phyloP scores from a whole-genome alignment of 2,888 invertebrate species.

The Lepas anatifera region DNA sequence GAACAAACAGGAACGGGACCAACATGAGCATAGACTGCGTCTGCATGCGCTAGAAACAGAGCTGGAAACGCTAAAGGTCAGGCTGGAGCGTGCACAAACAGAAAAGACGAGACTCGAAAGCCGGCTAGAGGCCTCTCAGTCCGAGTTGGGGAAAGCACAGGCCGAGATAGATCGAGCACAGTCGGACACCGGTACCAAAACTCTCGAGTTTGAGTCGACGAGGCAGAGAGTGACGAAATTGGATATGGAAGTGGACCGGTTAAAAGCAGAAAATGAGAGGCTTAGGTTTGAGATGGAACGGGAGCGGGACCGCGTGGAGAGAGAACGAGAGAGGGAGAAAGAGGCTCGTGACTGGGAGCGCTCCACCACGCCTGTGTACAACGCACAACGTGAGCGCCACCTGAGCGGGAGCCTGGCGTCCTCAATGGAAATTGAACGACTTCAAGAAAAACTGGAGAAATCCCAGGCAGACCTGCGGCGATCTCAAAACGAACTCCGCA shows the following conservation, averaged over 20 bases:
- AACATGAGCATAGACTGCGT: slow-evolving; percentile 91
- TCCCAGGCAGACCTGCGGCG: slow-evolving; percentile 68
- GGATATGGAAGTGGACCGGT: slow-evolving; percentile 77
- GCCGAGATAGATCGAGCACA: slow-evolving; percentile 85
- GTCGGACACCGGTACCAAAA: slow-evolving; percentile 75
- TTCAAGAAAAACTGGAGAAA: slow-evolving; percentile 63
- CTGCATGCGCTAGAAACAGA: slow-evolving; percentile 83
- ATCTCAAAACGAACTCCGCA: slow-evolving; percentile 77
- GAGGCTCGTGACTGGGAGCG: slow-evolving; percentile 9
- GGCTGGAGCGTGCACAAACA: slow-evolving; percentile 74
- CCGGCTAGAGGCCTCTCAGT: slow-evolving; percentile 81
- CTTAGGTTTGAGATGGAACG: slow-evolving; percentile 72
- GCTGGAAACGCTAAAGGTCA: slow-evolving; percentile 44
- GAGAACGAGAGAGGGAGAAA: neutral
- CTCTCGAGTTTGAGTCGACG: slow-evolving; percentile 76
- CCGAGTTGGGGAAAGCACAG: slow-evolving; percentile 85
- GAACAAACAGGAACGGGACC: slow-evolving; percentile 79
- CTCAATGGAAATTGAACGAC: slow-evolving; percentile 35
- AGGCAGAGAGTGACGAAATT: slow-evolving; percentile 68
- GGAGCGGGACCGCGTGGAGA: slow-evolving; percentile 20
- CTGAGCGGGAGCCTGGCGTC: slow-evolving; percentile 6
- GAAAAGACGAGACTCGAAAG: slow-evolving; percentile 85
- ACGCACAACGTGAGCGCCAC: neutral
- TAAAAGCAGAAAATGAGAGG: slow-evolving; percentile 33
- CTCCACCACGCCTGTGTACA: slow-evolving; percentile 1